These are phyloP conservation scores for Pituophis catenifer DNA, from an alignment of 2,113 vertebrate genomes.

Conservation along the genomic window DNA sequence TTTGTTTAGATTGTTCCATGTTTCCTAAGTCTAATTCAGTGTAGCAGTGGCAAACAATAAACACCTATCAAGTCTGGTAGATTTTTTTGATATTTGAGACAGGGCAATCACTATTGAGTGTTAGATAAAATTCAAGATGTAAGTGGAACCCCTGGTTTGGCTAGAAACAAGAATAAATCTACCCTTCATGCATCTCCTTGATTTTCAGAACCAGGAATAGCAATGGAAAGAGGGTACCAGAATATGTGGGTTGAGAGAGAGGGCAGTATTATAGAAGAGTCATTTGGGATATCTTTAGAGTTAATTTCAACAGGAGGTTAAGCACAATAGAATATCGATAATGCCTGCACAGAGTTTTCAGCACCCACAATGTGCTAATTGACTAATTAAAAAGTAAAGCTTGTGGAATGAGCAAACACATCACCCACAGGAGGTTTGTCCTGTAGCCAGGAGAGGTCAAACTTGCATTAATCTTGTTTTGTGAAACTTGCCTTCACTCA, in stretches of 20 bases:
- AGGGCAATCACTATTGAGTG: not conserved
- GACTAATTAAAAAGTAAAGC: conserved; percentile 95
- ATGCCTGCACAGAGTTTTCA: conserved; percentile 86
- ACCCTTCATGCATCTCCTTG: not conserved
- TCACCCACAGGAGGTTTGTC: conserved; percentile 75
- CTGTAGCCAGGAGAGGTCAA: conserved; percentile 66
- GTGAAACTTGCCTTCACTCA: conserved; percentile 52
- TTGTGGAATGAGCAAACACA: conserved; percentile 73
- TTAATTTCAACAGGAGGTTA: conserved; percentile 55
- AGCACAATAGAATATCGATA: conserved; percentile 84
- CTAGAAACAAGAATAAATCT: not conserved
- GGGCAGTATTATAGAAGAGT: conserved; percentile 65
- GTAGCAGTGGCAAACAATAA: not conserved
- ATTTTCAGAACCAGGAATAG: conserved; percentile 23
- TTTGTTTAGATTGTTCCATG: not conserved
- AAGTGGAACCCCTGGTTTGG: not conserved
- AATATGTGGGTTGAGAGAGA: not conserved
- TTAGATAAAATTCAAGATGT: not conserved
- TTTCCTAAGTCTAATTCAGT: not conserved
- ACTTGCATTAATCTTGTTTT: conserved; percentile 51
- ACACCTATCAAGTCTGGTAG: not conserved
- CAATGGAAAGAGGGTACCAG: not conserved
- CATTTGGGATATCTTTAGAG: conserved; percentile 69
- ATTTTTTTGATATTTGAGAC: not conserved
- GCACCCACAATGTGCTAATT: conserved; percentile 84